Evolutionary conservation across 2,797 vertebrate genomes (phyloP).

Genomic region (Pempheris klunzingeri): DNA sequence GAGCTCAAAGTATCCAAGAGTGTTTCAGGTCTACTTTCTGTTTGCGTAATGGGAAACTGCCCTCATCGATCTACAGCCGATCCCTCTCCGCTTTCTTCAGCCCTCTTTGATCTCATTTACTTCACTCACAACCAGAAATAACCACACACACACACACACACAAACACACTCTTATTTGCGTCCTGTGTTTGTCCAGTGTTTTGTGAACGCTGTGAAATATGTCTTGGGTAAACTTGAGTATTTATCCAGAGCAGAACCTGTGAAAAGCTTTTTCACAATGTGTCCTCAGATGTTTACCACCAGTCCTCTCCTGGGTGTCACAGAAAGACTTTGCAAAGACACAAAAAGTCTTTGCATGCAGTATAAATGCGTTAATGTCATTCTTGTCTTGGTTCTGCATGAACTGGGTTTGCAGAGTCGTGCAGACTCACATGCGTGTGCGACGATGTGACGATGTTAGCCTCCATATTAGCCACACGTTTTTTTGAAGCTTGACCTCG

Average conservation of each 20-base stretch:
- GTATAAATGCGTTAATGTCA: too few relatives aligned
- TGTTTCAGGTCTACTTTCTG: slow-evolving; percentile 15
- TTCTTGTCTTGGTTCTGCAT: too few relatives aligned
- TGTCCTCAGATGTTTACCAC: background rate
- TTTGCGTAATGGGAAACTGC: background rate
- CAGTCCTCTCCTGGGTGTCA: background rate
- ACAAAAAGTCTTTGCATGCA: too few relatives aligned
- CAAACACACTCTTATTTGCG: background rate
- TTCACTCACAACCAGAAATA: background rate
- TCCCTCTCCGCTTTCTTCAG: slow-evolving; percentile 1
- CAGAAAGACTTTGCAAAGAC: background rate
- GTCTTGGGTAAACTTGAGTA: slow-evolving; percentile 18
- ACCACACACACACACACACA: background rate
- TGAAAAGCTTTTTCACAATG: slow-evolving; percentile 1
- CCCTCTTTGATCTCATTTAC: background rate
- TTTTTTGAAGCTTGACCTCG: too few relatives aligned
- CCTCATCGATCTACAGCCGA: background rate
- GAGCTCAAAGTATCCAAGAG: too few relatives aligned
- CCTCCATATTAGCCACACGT: too few relatives aligned
- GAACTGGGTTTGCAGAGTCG: too few relatives aligned
- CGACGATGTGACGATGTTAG: too few relatives aligned
- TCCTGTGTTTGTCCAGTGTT: slow-evolving; percentile 8
- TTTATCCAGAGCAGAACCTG: slow-evolving; percentile 2
- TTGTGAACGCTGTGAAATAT: slow-evolving; percentile 12
- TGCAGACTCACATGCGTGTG: too few relatives aligned